Conservation (phyloP, 1,140 invertebrate genomes). For the Neotoxoptera formosana region DNA sequence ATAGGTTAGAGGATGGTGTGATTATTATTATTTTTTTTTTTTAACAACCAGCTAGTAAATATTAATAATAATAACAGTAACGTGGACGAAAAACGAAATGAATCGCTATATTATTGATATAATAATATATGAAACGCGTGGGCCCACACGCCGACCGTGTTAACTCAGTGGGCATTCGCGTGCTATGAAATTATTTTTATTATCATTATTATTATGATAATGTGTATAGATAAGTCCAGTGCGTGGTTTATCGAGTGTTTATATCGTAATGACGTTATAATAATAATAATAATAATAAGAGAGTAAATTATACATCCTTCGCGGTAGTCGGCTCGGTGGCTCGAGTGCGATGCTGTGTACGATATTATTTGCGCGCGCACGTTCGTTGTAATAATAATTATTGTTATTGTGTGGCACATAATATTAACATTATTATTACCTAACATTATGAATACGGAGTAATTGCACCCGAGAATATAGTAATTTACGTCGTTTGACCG, state of each 20-base stretch:
- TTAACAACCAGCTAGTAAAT: background rate
- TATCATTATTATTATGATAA: constrained; percentile 10
- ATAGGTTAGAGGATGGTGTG: background rate
- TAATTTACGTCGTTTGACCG: background rate
- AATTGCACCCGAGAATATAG: background rate
- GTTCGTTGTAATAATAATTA: background rate
- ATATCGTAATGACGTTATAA: background rate
- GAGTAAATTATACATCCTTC: background rate
- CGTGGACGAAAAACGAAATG: background rate
- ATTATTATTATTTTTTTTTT: no score
- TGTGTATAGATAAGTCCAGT: background rate
- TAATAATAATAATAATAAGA: background rate
- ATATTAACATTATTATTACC: background rate
- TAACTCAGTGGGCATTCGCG: background rate
- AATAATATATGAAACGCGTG: background rate
- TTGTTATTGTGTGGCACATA: background rate
- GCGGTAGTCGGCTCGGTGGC: background rate
- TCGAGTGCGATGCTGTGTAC: background rate
- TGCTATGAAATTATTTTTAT: background rate
- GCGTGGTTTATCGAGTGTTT: background rate
- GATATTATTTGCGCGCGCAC: background rate
- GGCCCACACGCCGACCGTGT: background rate
- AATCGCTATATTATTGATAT: background rate
- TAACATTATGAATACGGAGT: background rate
- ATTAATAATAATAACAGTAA: background rate